A percentile compares a stretch with the other conserved stretches of the same genome.
Conservation (phyloP, 2,113 vertebrate species). For the Globicephala melas region DNA sequence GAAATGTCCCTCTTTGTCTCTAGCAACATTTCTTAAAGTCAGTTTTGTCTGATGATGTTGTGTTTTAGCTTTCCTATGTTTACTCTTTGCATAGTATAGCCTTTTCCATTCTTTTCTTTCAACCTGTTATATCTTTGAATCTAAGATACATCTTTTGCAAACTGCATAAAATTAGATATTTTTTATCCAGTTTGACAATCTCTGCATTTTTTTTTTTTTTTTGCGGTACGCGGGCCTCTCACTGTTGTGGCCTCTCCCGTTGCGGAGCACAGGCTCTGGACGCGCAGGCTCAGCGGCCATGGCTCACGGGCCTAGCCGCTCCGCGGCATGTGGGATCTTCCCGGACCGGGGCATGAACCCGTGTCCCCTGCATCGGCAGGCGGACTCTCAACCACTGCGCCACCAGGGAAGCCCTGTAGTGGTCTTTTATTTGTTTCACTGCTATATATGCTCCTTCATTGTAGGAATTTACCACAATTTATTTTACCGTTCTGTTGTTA, state of each 20-base stretch:
- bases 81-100: not conserved
- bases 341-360: no score
- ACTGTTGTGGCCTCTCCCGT: no score
- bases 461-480: not conserved
- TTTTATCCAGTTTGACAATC: not conserved
- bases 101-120: not conserved
- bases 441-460: not conserved
- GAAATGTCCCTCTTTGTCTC: not conserved
- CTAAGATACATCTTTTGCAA: not conserved
- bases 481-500: not conserved
- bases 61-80: not conserved
- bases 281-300: no score
- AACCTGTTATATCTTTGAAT: not conserved
- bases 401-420: not conserved
- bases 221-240: no score
- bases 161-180: not conserved
- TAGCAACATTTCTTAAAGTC: not conserved
- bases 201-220: not conserved
- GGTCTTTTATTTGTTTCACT: not conserved
- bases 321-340: no score
- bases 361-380: no score
- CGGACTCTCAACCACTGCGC: no score
- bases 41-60: not conserved
- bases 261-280: no score
- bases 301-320: no score